Conservation (phyloP, 92 coral and sea anemone species). For the Palythoa caribaeorum region DNA sequence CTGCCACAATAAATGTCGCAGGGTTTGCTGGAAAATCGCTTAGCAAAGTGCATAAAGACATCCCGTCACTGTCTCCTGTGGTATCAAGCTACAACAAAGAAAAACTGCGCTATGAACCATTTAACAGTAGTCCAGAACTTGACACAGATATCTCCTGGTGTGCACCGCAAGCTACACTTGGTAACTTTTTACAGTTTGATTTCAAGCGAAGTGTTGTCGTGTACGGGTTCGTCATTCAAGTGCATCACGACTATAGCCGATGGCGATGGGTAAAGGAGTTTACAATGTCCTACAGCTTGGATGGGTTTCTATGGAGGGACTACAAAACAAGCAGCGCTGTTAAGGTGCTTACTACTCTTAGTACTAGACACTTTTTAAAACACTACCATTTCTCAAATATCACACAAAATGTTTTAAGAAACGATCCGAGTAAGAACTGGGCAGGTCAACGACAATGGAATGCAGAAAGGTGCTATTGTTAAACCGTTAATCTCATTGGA, state of each 20-base stretch:
- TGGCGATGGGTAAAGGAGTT: slow-evolving; percentile 32
- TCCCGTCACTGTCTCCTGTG: neutral
- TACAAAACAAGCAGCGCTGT: slow-evolving; percentile 21
- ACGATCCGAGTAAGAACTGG: no score
- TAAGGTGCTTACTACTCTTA: neutral
- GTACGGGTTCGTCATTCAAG: neutral
- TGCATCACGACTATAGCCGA: neutral
- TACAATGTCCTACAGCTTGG: slow-evolving; percentile 14
- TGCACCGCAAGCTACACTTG: slow-evolving; percentile 5
- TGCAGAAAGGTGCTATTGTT: no score
- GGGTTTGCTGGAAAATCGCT: slow-evolving; percentile 21
- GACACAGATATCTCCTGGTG: slow-evolving; percentile 2
- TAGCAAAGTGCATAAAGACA: neutral
- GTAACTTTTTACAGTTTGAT: slow-evolving; percentile 25
- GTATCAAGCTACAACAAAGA: slow-evolving; percentile 24
- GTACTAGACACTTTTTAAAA: no score
- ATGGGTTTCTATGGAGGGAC: slow-evolving; percentile 24
- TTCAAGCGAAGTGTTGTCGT: slow-evolving; percentile 18
- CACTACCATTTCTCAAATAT: no score
- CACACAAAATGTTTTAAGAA: no score
- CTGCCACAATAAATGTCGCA: neutral
- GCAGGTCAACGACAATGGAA: no score
- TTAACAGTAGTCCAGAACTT: slow-evolving; percentile 16
- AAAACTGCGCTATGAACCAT: neutral
- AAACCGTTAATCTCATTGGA: no score